phyloP scores from a whole-genome alignment of 2,113 vertebrate genomes.

The Canis aureus region DNA sequence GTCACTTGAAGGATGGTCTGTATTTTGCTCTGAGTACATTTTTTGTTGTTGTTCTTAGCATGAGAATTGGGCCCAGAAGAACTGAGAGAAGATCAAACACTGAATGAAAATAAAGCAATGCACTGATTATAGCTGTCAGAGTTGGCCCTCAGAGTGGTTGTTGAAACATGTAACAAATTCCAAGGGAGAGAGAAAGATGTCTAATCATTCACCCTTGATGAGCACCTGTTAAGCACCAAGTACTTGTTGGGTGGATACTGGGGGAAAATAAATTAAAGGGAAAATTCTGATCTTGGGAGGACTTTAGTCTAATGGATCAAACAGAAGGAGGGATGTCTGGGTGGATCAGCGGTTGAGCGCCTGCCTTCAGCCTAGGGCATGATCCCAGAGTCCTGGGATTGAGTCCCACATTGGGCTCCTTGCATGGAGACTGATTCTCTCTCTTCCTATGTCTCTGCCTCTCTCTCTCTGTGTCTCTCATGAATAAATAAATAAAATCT shows the following conservation, averaged over 20 bases:
- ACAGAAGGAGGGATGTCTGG: not conserved
- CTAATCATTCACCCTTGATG: not conserved
- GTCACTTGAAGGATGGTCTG: not conserved
- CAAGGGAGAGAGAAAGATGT: not conserved
- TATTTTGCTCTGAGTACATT: not conserved
- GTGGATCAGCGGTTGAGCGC: too few relatives aligned
- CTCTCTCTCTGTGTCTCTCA: too few relatives aligned
- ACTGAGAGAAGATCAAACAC: not conserved
- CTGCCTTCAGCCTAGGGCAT: too few relatives aligned
- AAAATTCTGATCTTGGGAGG: not conserved
- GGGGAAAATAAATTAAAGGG: not conserved
- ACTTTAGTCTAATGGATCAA: not conserved
- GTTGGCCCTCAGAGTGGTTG: not conserved
- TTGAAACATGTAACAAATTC: not conserved
- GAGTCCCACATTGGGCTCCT: too few relatives aligned
- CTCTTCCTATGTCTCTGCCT: too few relatives aligned
- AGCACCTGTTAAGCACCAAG: not conserved
- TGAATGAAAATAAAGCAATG: constrained; percentile 9
- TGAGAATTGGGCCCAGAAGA: not conserved
- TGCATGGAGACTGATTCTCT: too few relatives aligned
- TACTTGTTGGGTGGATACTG: not conserved
- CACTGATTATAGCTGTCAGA: not conserved
- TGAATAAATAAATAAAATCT: too few relatives aligned
- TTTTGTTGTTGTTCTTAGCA: not conserved
- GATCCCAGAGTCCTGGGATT: too few relatives aligned